phyloP scores from a whole-genome alignment of 2,888 invertebrate genomes.

The Nineta flava region DNA sequence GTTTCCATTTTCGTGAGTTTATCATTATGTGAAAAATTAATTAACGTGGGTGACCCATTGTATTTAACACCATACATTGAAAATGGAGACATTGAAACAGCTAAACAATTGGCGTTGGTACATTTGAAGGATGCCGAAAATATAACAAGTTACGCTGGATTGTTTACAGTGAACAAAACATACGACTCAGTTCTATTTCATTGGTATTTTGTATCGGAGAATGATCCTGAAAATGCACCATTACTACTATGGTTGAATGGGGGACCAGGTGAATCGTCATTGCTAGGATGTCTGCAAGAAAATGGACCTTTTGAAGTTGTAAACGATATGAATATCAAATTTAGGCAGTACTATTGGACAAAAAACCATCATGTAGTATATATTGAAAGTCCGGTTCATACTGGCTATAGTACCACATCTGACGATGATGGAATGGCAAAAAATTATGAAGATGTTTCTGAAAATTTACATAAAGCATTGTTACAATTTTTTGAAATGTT shows the following conservation, averaged over 20 bases:
- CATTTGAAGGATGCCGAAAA: too few species aligned
- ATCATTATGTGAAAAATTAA: too few species aligned
- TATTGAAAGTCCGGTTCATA: constrained; percentile 86
- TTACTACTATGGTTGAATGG: not conserved
- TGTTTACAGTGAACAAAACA: not conserved
- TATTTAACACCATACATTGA: too few species aligned
- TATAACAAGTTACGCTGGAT: not conserved
- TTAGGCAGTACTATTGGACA: constrained; percentile 67
- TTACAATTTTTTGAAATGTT: constrained; percentile 75
- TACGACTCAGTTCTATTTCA: not conserved
- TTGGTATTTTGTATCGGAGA: not conserved
- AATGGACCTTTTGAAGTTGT: constrained; percentile 59
- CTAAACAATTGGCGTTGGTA: too few species aligned
- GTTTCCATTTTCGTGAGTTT: too few species aligned
- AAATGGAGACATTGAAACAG: too few species aligned
- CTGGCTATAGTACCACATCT: constrained; percentile 81
- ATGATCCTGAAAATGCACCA: not conserved
- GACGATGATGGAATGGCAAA: constrained; percentile 58
- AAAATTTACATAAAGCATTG: constrained; percentile 59
- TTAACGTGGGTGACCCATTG: too few species aligned
- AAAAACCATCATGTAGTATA: constrained; percentile 64
- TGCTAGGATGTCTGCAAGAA: constrained; percentile 69
- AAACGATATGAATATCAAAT: constrained; percentile 23
- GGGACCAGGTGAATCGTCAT: constrained; percentile 47
- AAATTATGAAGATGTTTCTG: constrained; percentile 65